Evolutionary conservation across 2,797 vertebrate species (phyloP).

Genomic region (Phalloptychus januarius): DNA sequence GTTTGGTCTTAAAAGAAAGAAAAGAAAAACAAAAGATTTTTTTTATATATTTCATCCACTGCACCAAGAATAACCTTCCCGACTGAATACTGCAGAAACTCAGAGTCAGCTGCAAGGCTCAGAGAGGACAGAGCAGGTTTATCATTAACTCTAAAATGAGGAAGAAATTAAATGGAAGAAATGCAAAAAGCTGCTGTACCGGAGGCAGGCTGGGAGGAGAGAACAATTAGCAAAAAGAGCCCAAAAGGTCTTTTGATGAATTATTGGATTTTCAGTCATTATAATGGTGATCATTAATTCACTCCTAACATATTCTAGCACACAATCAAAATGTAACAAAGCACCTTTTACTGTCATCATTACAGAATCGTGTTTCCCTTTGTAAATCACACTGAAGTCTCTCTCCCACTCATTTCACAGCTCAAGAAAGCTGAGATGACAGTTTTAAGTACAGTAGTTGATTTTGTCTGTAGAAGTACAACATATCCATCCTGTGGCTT

Average conservation of each 20-base stretch:
- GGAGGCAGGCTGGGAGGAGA: slow-evolving; percentile 17
- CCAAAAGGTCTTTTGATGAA: slow-evolving; percentile 27
- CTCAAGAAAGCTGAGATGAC: background rate
- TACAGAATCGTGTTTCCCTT: slow-evolving; percentile 4
- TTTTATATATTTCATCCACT: slow-evolving; percentile 17
- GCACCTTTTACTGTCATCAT: background rate
- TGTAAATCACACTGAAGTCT: slow-evolving; percentile 7
- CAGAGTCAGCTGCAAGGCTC: slow-evolving; percentile 21
- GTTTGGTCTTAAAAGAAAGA: slow-evolving; percentile 34
- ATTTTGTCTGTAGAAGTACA: slow-evolving; percentile 11
- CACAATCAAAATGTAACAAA: slow-evolving; percentile 24
- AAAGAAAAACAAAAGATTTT: slow-evolving; percentile 24
- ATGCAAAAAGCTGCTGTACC: slow-evolving; percentile 12
- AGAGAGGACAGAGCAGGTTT: slow-evolving; percentile 24
- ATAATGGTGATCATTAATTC: slow-evolving; percentile 48
- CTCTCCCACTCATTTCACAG: slow-evolving; percentile 4
- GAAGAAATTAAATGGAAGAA: slow-evolving; percentile 14
- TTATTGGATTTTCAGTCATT: slow-evolving; percentile 49
- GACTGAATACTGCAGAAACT: slow-evolving; percentile 16
- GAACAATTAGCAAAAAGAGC: slow-evolving; percentile 19
- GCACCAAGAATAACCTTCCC: slow-evolving; percentile 4
- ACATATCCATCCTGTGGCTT: slow-evolving; percentile 26
- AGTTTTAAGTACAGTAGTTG: slow-evolving; percentile 8
- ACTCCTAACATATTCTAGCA: slow-evolving; percentile 28
- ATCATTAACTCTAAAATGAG: slow-evolving; percentile 35